Percentiles rank a stretch among this genome's conserved stretches.
These are phyloP conservation scores for Rhineura floridana DNA, from an alignment of 2,113 vertebrate genomes.

Conservation along the genomic window DNA sequence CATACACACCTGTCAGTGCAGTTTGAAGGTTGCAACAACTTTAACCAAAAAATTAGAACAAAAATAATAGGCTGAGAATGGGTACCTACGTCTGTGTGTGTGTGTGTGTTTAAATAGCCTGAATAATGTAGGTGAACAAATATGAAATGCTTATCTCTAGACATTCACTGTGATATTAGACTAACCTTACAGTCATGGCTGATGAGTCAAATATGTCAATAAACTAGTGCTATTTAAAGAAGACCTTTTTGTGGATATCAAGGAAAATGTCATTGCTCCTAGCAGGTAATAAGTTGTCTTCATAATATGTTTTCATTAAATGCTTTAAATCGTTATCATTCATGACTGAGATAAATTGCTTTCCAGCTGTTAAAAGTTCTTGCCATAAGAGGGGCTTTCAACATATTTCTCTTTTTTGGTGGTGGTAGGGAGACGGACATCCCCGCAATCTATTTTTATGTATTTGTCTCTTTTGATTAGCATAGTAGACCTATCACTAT, in stretches of 20 bases:
- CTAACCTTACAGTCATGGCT: slow-evolving; percentile 27
- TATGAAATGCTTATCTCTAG: slow-evolving; percentile 29
- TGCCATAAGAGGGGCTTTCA: background rate
- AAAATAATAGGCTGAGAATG: background rate
- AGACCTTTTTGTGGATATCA: slow-evolving; percentile 24
- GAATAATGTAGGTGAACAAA: slow-evolving; percentile 14
- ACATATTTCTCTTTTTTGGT: background rate
- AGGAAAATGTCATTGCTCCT: slow-evolving; percentile 36
- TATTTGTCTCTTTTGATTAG: slow-evolving; percentile 1
- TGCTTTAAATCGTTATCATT: slow-evolving; percentile 21
- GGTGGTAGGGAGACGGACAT: background rate
- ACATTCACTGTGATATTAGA: slow-evolving; percentile 28
- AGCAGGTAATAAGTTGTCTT: slow-evolving; percentile 29
- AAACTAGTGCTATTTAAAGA: slow-evolving; percentile 38
- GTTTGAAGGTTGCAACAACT: background rate
- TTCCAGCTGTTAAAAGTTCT: slow-evolving; percentile 30
- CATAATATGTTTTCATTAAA: slow-evolving; percentile 42
- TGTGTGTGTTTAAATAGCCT: background rate
- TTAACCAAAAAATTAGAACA: background rate
- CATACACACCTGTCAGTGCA: background rate
- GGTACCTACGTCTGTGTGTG: background rate
- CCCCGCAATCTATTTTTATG: background rate
- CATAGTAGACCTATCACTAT: background rate
- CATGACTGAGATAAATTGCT: slow-evolving; percentile 15
- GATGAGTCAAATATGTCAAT: slow-evolving; percentile 43